phyloP scores from a whole-genome alignment of 2,113 vertebrate genomes.

The Platanista minor region DNA sequence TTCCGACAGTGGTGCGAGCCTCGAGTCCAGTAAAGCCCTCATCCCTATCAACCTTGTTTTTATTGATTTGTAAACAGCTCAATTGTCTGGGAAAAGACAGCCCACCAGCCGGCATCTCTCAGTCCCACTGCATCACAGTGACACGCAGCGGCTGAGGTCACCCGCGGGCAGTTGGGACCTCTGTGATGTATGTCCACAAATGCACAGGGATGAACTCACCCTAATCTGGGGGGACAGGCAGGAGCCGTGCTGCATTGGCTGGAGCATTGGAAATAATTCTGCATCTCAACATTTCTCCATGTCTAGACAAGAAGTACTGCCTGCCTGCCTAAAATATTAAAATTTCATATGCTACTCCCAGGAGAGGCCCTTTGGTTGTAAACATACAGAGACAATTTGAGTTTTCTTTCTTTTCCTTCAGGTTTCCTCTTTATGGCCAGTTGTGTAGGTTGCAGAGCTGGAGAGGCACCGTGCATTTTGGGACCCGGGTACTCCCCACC shows the following conservation, averaged over 20 bases:
- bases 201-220: too few species aligned
- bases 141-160: conserved; percentile 67
- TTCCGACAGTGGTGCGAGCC: conserved; percentile 54
- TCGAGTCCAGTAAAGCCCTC: conserved; percentile 68
- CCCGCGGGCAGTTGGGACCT: conserved; percentile 68
- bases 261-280: conserved; percentile 73
- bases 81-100: conserved; percentile 69
- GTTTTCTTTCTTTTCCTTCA: not conserved
- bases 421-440: conserved; percentile 31
- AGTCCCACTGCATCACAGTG: conserved; percentile 60
- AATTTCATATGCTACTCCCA: conserved; percentile 37
- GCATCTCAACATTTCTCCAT: conserved; percentile 68
- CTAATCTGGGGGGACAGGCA: conserved; percentile 50
- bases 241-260: conserved; percentile 58
- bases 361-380: conserved; percentile 53
- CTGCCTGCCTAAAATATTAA: conserved; percentile 75
- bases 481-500: accelerated
- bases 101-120: conserved; percentile 65
- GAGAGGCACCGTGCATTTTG: not conserved
- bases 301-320: conserved; percentile 79
- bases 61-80: conserved; percentile 79
- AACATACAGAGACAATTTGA: conserved; percentile 64
- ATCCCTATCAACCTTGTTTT: conserved; percentile 73
- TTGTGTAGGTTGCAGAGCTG: not conserved
- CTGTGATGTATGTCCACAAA: conserved; percentile 73